phyloP scores from a whole-genome alignment of 2,888 invertebrate genomes.

The Scaptomyza cyrtandrae region DNA sequence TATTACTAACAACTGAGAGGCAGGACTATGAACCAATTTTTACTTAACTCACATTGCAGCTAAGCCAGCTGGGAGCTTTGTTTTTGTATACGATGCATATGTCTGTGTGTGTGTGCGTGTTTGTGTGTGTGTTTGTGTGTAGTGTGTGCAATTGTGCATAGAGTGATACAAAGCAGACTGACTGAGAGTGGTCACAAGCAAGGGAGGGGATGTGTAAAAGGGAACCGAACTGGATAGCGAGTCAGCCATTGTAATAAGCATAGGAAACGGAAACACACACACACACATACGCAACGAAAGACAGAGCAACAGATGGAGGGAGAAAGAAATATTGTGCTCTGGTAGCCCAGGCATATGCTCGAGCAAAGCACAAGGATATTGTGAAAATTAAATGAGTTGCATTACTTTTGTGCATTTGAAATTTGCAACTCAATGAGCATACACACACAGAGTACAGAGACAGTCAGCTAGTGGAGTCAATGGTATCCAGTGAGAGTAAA shows the following conservation, averaged over 20 bases:
- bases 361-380: constrained; percentile 76
- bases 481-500: constrained; percentile 14
- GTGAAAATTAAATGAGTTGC: constrained; percentile 80
- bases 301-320: constrained; percentile 22
- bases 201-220: background rate
- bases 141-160: constrained; percentile 76
- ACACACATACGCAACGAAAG: constrained; percentile 22
- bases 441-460: constrained; percentile 18
- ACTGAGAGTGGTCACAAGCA: constrained; percentile 16
- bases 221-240: constrained; percentile 37
- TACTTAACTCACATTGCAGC: constrained; percentile 66
- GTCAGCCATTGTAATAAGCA: constrained; percentile 64
- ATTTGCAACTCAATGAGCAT: constrained; percentile 79
- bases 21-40: constrained; percentile 73
- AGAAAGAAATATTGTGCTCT: constrained; percentile 17
- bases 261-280: constrained; percentile 67
- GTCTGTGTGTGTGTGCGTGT: constrained; percentile 20
- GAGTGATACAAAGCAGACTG: constrained; percentile 65
- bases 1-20: constrained; percentile 59
- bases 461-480: constrained; percentile 15
- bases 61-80: constrained; percentile 56
- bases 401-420: constrained; percentile 80
- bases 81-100: constrained; percentile 38
- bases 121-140: background rate
- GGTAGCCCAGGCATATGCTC: constrained; percentile 56